A percentile compares a stretch with the other conserved stretches of the same genome.
Conservation (phyloP, 2,888 invertebrate genomes). For the Ormyrus nitidulus region DNA sequence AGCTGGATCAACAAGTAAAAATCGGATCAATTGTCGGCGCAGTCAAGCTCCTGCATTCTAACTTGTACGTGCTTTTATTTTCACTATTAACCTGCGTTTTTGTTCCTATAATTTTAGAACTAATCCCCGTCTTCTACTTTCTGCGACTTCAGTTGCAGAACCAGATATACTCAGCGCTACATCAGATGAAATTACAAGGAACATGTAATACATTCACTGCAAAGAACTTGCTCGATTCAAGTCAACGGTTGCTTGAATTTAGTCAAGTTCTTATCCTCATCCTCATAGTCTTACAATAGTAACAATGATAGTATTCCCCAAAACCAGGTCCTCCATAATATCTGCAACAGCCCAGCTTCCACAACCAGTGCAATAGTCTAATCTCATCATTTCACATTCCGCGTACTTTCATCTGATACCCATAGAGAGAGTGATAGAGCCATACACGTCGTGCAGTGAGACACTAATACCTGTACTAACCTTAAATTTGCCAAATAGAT, state of each 20-base stretch:
- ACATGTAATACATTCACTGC: no score
- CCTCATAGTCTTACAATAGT: no score
- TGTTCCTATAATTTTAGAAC: constrained; percentile 51
- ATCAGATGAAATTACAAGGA: constrained; percentile 24
- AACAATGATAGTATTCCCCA: no score
- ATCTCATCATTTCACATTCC: no score
- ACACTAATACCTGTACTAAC: constrained; percentile 22
- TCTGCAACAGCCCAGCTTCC: no score
- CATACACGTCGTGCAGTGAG: not conserved
- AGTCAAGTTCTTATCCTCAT: no score
- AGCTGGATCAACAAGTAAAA: constrained; percentile 40
- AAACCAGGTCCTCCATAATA: no score
- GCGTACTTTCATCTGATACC: constrained; percentile 14
- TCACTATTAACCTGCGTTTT: constrained; percentile 22
- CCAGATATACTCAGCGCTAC: not conserved
- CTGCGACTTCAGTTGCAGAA: not conserved
- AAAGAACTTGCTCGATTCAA: no score
- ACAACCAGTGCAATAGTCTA: no score
- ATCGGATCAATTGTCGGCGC: constrained; percentile 16
- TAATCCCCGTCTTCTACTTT: constrained; percentile 17
- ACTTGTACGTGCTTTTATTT: constrained; percentile 3
- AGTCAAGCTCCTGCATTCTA: constrained; percentile 30
- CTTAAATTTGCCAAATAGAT: constrained; percentile 50
- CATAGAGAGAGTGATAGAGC: constrained; percentile 14
- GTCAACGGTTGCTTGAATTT: no score